phyloP scores from a whole-genome alignment of 1,140 invertebrate genomes.

The Melitaea cinxia region DNA sequence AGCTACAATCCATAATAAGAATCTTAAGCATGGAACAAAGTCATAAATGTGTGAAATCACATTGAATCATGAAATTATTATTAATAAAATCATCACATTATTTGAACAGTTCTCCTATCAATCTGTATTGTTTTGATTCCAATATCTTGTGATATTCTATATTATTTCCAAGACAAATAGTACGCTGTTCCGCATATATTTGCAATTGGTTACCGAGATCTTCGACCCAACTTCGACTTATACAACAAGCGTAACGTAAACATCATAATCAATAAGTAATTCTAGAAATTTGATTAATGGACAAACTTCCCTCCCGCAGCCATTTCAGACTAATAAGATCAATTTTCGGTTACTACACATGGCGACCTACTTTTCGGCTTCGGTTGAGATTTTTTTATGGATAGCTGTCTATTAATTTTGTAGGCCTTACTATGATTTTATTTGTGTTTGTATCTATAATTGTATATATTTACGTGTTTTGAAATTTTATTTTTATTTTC shows the following conservation, averaged over 20 bases:
- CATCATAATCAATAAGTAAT: conserved; percentile 33
- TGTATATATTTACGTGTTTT: no score
- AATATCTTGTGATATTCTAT: background rate
- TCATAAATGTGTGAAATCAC: no score
- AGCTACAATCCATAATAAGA: no score
- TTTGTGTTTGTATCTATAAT: no score
- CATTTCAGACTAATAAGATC: conserved; percentile 38
- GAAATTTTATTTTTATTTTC: no score
- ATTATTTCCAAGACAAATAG: background rate
- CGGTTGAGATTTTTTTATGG: background rate
- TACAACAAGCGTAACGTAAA: conserved; percentile 20
- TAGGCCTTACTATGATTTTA: no score
- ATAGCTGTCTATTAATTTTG: no score
- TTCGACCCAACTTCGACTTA: background rate
- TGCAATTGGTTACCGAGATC: conserved; percentile 2
- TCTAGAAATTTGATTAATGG: conserved; percentile 39
- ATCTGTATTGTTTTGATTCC: background rate
- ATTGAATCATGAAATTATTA: no score
- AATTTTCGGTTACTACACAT: conserved; percentile 31
- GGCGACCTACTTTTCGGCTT: conserved; percentile 11
- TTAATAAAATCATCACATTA: no score
- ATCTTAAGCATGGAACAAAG: no score
- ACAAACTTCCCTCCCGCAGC: conserved; percentile 32
- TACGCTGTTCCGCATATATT: background rate
- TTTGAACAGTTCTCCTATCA: no score